Percentiles rank a stretch among this genome's conserved stretches.
phyloP scores from a whole-genome alignment of 2,113 vertebrate genomes.

The Pao palembangensis region DNA sequence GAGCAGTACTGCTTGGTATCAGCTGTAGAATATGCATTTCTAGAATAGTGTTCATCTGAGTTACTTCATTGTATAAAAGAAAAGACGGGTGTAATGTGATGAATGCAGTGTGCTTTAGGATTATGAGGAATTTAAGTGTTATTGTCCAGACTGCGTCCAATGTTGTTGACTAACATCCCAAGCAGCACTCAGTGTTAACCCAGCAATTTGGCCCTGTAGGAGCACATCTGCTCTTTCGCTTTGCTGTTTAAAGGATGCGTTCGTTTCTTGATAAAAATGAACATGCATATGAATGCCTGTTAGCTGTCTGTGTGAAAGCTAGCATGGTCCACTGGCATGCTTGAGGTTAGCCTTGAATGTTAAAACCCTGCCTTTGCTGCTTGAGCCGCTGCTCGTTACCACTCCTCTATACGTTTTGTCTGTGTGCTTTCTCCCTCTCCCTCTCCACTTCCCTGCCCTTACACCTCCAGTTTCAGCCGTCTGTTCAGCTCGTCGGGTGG shows the following conservation, averaged over 20 bases:
- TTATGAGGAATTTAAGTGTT: not conserved
- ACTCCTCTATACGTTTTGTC: constrained; percentile 73
- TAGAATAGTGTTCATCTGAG: too few species aligned
- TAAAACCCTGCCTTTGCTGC: constrained; percentile 38
- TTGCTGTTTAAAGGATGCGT: not conserved
- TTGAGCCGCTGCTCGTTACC: constrained; percentile 65
- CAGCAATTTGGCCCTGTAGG: not conserved
- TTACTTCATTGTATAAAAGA: too few species aligned
- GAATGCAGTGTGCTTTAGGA: not conserved
- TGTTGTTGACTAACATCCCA: constrained; percentile 61
- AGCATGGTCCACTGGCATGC: constrained; percentile 48
- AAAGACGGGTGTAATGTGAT: not conserved
- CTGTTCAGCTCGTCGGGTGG: constrained; percentile 94
- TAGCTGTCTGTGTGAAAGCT: constrained; percentile 11
- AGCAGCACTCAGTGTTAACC: constrained; percentile 50
- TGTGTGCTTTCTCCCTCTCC: constrained; percentile 35
- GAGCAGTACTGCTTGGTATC: too few species aligned
- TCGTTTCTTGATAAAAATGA: not conserved
- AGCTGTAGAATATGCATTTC: too few species aligned
- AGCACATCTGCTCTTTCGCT: constrained; percentile 8
- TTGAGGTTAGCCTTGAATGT: constrained; percentile 31
- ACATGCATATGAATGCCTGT: not conserved
- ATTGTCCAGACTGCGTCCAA: constrained; percentile 23
- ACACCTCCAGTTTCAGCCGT: constrained; percentile 89
- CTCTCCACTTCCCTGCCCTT: constrained; percentile 42